Conservation (phyloP, 2,797 vertebrate genomes). For the Lacerta bilineata region DNA sequence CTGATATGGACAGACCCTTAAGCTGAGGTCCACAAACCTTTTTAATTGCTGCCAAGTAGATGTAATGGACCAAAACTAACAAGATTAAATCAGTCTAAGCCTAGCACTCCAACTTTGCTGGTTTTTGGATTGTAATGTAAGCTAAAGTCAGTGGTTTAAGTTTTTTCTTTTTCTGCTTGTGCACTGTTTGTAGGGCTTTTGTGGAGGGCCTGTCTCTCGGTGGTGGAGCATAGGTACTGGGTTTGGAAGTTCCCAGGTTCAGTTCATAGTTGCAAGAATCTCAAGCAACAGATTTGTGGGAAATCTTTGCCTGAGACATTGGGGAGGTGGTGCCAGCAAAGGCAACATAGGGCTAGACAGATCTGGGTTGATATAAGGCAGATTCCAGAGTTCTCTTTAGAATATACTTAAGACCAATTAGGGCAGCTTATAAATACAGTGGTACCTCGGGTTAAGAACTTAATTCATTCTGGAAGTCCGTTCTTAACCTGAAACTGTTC, state of each 20-base stretch:
- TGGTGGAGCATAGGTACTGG: background rate
- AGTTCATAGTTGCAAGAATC: background rate
- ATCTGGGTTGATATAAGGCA: no score
- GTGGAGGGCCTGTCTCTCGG: background rate
- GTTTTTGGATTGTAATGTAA: background rate
- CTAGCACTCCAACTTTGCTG: background rate
- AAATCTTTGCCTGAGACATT: background rate
- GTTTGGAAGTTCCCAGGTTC: background rate
- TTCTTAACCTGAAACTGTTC: no score
- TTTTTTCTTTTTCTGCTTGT: background rate
- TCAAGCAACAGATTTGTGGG: background rate
- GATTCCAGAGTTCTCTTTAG: no score
- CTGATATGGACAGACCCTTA: background rate
- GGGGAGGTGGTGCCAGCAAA: no score
- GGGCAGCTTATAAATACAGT: no score
- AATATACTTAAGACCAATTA: no score
- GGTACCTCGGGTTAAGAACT: no score
- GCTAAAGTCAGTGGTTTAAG: background rate
- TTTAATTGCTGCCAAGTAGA: background rate
- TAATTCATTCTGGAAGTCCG: no score
- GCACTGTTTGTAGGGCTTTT: background rate
- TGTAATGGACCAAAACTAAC: background rate
- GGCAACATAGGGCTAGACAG: background rate
- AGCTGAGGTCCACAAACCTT: background rate
- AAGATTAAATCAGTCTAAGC: background rate